A percentile compares a stretch with the other conserved stretches of the same genome.
Conservation (phyloP, 2,888 invertebrate species). For the Limnephilus lunatus region DNA sequence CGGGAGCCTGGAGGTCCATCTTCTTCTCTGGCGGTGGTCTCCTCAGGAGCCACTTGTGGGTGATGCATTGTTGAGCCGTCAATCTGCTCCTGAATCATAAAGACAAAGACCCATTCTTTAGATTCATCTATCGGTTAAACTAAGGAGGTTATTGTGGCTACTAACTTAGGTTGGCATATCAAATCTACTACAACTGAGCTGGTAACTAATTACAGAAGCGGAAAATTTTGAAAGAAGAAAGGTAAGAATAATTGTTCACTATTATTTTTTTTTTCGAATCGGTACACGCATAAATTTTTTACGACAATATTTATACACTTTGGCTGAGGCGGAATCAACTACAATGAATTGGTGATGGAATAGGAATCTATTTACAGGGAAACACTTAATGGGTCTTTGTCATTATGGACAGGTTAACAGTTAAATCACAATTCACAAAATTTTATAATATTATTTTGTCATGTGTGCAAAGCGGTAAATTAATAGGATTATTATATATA, state of each 20-base stretch:
- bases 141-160: slow-evolving; percentile 38
- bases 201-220: neutral
- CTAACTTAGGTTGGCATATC: neutral
- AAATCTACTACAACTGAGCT: neutral
- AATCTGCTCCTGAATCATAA: slow-evolving; percentile 85
- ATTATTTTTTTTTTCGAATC: neutral
- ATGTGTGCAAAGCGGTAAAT: neutral
- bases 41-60: slow-evolving; percentile 90
- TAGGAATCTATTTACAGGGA: slow-evolving; percentile 27
- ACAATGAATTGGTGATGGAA: neutral
- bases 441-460: neutral
- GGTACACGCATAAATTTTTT: neutral
- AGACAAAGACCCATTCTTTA: slow-evolving; percentile 70
- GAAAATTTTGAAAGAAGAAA: neutral
- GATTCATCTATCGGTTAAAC: slow-evolving; percentile 35
- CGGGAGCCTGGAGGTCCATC: slow-evolving; percentile 25
- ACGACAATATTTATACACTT: neutral
- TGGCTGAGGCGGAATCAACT: neutral
- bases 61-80: slow-evolving; percentile 89
- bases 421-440: slow-evolving; percentile 40
- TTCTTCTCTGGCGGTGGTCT: slow-evolving; percentile 72
- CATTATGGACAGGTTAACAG: slow-evolving; percentile 62
- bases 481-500: slow-evolving; percentile 2
- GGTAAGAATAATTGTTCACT: neutral
- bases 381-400: slow-evolving; percentile 64